Conservation (phyloP, 92 coral and sea anemone genomes). For the Epizoanthus fatuus region DNA sequence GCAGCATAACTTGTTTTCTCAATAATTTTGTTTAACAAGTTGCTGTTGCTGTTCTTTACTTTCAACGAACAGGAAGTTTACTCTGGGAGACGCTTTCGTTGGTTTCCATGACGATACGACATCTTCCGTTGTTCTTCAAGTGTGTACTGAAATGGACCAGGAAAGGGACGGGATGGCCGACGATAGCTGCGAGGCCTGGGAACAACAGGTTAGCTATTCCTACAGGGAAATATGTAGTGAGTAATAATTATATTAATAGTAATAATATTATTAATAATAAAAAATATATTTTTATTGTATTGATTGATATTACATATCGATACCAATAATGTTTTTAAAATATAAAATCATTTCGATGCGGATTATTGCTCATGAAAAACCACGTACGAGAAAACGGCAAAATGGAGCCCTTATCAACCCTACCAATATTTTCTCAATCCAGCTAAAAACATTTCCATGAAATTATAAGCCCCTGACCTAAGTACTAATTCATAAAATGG, state of each 20-base stretch:
- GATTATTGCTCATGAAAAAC: too few species aligned
- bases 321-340: too few species aligned
- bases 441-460: too few species aligned
- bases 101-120: conserved; percentile 88
- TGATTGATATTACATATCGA: too few species aligned
- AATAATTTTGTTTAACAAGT: conserved; percentile 20
- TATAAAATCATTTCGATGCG: too few species aligned
- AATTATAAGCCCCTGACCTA: too few species aligned
- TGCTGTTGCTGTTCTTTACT: conserved; percentile 69
- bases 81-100: conserved; percentile 87
- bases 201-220: conserved; percentile 56
- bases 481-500: too few species aligned
- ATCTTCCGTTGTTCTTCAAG: conserved; percentile 83
- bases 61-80: conserved; percentile 57
- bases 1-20: conserved; percentile 67
- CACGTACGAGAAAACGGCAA: too few species aligned
- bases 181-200: conserved; percentile 50
- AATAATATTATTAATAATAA: neutral
- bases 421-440: too few species aligned
- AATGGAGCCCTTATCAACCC: too few species aligned
- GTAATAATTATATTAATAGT: neutral
- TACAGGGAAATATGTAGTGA: neutral
- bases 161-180: conserved; percentile 5
- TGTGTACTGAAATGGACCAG: conserved; percentile 56
- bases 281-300: neutral